Evolutionary conservation across 2,797 vertebrate species (phyloP), one percentile per base, ranked within the genome.

Genomic region (Phalanger gymnotis): DNA sequence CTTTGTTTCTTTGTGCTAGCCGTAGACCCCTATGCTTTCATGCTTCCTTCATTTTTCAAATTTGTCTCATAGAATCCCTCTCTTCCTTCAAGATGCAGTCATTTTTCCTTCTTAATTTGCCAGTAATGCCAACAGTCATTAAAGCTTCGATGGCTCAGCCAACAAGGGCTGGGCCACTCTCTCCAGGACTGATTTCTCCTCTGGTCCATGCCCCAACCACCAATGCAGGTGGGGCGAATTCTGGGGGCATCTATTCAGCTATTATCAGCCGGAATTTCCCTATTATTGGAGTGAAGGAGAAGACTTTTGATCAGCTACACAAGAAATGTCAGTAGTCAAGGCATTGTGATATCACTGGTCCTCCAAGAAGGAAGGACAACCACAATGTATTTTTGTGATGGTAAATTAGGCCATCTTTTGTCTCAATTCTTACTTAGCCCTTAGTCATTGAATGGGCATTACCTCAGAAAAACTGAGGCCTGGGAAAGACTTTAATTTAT

Each of bases 181-280:
- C 98, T 40, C 97, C 98, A 0, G 97, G 97, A 61, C 96, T 95
- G 0, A 95, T 96, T 66, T 96, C 98, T 1, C 98, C 98, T 0
- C 51, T 98, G 1, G 97, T 97, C 57, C 30, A 96, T 0, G 97
- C 97, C 95, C 97, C 99, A 0, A 98, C 99, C 47, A 96, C 98
- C 0, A 98, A 98, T 96, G 95, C 98, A 0, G 98, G 97, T 19
- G 96, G 98, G 27, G 98, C 97, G 52, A 94, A 97, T 6, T 97
- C 99, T 1, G 99, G 98, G 7, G 98, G 99, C 0, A 99, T 99
- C 97, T 99, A 99, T 96, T 99, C 99, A 5, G 99, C 99, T 61
- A 99, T 99, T 97, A 98, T 99, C 94, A 99, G 99, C 98, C 99
- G 99, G 95, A 99, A 99, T 89, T 99, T 99, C 94, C 98, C 99